Base-by-base conservation (phyloP, 2,797 vertebrate species). In the Pangasius macronema region DNA sequence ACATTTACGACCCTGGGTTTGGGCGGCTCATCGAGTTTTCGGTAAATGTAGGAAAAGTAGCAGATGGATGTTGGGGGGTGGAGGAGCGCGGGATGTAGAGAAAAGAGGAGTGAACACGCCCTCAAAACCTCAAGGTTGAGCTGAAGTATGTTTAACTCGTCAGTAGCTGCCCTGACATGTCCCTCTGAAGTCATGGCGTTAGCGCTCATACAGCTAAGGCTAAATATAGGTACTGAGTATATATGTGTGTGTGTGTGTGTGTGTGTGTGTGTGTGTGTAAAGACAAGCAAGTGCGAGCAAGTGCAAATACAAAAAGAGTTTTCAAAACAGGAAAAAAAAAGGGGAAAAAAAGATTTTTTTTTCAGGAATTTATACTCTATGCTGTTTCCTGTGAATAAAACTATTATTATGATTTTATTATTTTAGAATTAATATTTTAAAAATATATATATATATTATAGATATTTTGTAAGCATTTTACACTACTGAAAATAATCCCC, bases 181-280 rank as follows among this genome's bases (percentile, higher is more conserved):
- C 51, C 13, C 24, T 57, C 63, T 75, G 67, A 75, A 27, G 76
- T 80, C 76, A 80, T 80, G 57, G 16, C 3, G 20, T 51, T 82
- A 82, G 3, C 20, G n/a, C 61, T 67, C 51, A 79, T 30, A 79
- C 30, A 51, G 67, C 36, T 46, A 36, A 8, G 2, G 51, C 84
- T 88, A 88, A 76, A 85, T 84, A 88, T 88, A 88, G 87, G 77
- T 22, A 53, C 82, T 67, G 84, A 22, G 51, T 49, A 24, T 57
- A 51, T 82, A 13, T 76, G 81, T 63, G 53, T 30, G 33, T 73
- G 22, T 46, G 36, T 72, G 42, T 39, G 77, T 88, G 82, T 85
- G 51, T 76, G 39, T 76, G 82, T 85, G 82, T 81, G 39, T 68
- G 68, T 72, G 86, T 82, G 46, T 33, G 33, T 80, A 51, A 72